Evolutionary conservation across 2,888 invertebrate genomes (phyloP).

Genomic region (Limnephilus marmoratus): DNA sequence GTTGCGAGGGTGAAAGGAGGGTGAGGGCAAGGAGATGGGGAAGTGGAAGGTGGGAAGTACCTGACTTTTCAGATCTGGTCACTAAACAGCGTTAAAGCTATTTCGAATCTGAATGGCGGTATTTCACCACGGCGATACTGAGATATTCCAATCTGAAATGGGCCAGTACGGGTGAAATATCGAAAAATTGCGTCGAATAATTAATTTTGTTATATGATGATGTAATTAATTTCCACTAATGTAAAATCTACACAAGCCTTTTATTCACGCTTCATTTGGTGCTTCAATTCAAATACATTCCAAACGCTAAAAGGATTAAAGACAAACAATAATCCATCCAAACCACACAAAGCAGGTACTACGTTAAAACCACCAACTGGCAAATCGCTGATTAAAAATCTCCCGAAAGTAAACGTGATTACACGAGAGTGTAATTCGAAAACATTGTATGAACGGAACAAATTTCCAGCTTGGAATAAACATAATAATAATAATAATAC

Average conservation of each 20-base stretch:
- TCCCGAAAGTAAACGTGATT: neutral
- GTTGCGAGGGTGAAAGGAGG: no score
- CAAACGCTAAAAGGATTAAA: neutral
- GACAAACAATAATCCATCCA: neutral
- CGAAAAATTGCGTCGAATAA: no score
- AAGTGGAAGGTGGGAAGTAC: no score
- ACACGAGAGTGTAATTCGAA: neutral
- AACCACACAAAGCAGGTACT: neutral
- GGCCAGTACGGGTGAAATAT: no score
- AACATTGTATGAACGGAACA: constrained; percentile 5
- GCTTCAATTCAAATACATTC: neutral
- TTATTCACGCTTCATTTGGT: neutral
- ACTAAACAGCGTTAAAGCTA: no score
- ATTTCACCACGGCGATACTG: no score
- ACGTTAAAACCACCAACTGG: neutral
- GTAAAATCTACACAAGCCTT: neutral
- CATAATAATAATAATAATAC: neutral
- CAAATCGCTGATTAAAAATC: neutral
- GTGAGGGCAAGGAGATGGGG: no score
- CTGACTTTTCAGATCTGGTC: no score
- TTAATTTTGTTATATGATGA: no score
- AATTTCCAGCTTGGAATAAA: constrained; percentile 32
- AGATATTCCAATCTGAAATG: no score
- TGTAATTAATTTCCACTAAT: neutral
- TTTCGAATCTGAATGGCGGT: no score